Evolutionary conservation across 2,888 invertebrate species (phyloP), one percentile per base, ranked within the genome.

Genomic region (Pristionchus exspectatus): DNA sequence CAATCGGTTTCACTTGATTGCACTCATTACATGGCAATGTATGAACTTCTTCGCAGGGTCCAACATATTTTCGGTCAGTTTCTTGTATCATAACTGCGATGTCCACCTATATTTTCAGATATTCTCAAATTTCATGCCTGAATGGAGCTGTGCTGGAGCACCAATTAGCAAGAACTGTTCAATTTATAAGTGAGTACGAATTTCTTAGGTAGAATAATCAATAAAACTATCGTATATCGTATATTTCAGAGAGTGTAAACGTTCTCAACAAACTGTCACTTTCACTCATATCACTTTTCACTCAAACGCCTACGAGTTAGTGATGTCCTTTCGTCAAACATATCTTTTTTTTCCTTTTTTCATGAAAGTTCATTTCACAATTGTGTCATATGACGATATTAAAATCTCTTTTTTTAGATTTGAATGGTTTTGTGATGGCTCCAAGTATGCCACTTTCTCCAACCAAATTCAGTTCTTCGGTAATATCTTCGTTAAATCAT

Each of bases 391-490:
- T n/a, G n/a, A n/a, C n/a, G n/a, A n/a, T n/a, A n/a, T n/a, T n/a
- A n/a, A n/a, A n/a, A n/a, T n/a, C 0, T 27, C 1, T 77, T 7
- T 4, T 33, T 90, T 21, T 54, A 91, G 94, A 89, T 95, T 92
- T 88, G 91, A 92, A 33, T 95, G 94, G 94, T 91, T 94, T 38
- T 95, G 95, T 88, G 93, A 92, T 38, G 90, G 90, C 24, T 91
- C 93, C 3, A 93, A 94, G 72, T 90, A 90, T 18, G 89, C 91
- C 24, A 90, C 94, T 2, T 88, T 94, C 44, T 94, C 92, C 90
- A 92, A 92, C 14, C 94, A 94, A 90, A 89, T 93, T 54, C 94
- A 94, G 72, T 93, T 93, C 90, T 81, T 66, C 9, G 88, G 88
- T 88, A 85, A 63, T 85, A 16, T 50, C 30, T 85, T 27, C 16